phyloP scores from a whole-genome alignment of 2,113 vertebrate species.

The Rhea americana region DNA sequence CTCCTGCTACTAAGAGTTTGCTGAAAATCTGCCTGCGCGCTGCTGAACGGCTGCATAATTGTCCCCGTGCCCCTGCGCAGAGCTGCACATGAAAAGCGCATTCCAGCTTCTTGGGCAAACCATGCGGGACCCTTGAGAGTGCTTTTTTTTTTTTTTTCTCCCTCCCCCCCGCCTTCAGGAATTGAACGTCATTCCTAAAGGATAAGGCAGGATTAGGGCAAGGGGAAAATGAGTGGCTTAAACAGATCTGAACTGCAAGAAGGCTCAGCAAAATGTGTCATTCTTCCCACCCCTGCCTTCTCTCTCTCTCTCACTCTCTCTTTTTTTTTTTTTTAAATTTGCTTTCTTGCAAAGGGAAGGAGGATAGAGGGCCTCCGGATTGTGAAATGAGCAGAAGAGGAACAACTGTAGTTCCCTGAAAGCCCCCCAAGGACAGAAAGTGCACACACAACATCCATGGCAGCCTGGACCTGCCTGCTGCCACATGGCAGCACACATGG shows the following conservation, averaged over 20 bases:
- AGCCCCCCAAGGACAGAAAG: neutral
- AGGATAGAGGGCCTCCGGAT: slow-evolving; percentile 14
- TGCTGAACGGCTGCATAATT: slow-evolving; percentile 30
- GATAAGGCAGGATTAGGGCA: slow-evolving; percentile 59
- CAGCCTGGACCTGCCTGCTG: neutral
- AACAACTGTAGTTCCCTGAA: neutral
- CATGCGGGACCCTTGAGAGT: slow-evolving; percentile 32
- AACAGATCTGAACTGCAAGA: neutral
- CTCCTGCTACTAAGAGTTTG: slow-evolving; percentile 25
- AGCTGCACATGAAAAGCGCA: slow-evolving; percentile 33
- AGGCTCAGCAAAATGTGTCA: neutral
- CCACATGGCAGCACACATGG: slow-evolving; percentile 34
- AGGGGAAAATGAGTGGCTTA: slow-evolving; percentile 58
- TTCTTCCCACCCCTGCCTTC: neutral
- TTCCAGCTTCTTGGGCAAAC: slow-evolving; percentile 56
- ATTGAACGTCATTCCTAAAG: slow-evolving; percentile 49
- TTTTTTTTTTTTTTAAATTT: neutral
- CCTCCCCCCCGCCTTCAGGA: neutral
- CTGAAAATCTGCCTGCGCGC: slow-evolving; percentile 13
- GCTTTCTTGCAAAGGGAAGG: neutral
- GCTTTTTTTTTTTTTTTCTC: neutral
- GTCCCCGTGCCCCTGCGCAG: slow-evolving; percentile 27
- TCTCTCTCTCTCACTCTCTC: neutral
- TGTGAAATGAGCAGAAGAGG: slow-evolving; percentile 9
- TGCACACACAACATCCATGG: neutral